Evolutionary conservation across 2,113 vertebrate species (phyloP).

Genomic region (Melanerpes formicivorus): DNA sequence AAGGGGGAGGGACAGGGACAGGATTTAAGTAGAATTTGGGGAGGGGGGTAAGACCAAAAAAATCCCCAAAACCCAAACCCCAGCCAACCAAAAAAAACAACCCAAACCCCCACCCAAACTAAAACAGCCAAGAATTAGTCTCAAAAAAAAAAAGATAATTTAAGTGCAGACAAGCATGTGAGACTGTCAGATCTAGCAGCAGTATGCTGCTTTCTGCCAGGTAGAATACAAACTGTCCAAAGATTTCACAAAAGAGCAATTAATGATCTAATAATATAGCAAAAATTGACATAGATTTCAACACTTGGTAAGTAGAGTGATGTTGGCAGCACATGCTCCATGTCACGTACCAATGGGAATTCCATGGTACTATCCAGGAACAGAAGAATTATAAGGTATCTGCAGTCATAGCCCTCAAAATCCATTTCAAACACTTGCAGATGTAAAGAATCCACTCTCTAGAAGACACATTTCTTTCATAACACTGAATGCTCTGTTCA

Average conservation of each 20-base stretch:
- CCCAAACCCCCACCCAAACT: neutral
- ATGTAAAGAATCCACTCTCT: neutral
- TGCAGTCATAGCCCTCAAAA: neutral
- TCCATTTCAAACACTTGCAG: fast-evolving
- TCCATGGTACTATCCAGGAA: neutral
- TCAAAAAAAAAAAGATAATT: neutral
- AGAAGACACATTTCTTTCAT: neutral
- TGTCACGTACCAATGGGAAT: neutral
- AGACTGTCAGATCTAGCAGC: neutral
- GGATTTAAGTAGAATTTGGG: neutral
- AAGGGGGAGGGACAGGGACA: neutral
- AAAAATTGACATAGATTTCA: fast-evolving
- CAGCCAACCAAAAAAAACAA: neutral
- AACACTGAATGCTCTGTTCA: neutral
- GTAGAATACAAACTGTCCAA: neutral
- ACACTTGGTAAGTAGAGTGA: neutral
- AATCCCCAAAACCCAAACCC: neutral
- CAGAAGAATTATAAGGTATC: neutral
- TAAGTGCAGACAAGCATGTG: neutral
- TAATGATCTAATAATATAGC: neutral
- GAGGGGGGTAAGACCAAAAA: neutral
- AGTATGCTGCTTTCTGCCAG: neutral
- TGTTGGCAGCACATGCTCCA: neutral
- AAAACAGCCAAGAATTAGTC: neutral
- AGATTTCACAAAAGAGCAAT: neutral